phyloP scores from a whole-genome alignment of 2,113 vertebrate genomes.

The Acanthochromis polyacanthus region DNA sequence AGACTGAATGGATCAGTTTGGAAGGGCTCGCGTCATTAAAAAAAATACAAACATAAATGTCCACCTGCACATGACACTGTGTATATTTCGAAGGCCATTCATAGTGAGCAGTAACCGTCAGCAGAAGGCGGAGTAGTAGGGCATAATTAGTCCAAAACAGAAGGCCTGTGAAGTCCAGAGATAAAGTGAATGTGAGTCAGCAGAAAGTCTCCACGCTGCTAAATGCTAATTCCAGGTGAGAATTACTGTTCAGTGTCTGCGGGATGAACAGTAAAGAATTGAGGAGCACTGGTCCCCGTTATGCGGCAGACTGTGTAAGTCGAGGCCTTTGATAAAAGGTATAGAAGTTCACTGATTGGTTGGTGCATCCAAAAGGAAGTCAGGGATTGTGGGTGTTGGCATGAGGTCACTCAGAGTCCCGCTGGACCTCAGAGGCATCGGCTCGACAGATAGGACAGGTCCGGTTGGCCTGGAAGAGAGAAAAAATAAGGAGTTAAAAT shows the following conservation, averaged over 20 bases:
- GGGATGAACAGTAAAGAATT: slow-evolving; percentile 12
- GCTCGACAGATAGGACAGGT: slow-evolving; percentile 98
- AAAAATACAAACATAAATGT: slow-evolving; percentile 33
- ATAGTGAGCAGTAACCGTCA: slow-evolving; percentile 43
- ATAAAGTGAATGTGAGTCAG: slow-evolving; percentile 44
- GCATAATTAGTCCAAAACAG: slow-evolving; percentile 46
- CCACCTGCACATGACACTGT: slow-evolving; percentile 48
- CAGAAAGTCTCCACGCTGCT: slow-evolving; percentile 61
- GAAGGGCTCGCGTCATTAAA: slow-evolving; percentile 28
- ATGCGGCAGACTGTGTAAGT: slow-evolving; percentile 34
- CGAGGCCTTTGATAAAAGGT: neutral
- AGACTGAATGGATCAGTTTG: slow-evolving; percentile 30
- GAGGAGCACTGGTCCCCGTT: slow-evolving; percentile 54
- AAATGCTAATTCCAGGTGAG: slow-evolving; percentile 46
- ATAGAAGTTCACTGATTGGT: slow-evolving; percentile 42
- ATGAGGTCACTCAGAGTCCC: slow-evolving; percentile 95
- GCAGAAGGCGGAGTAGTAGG: slow-evolving; percentile 52
- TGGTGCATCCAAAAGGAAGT: slow-evolving; percentile 41
- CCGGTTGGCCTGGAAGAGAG: slow-evolving; percentile 90
- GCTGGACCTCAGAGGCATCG: slow-evolving; percentile 96
- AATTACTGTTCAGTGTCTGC: slow-evolving; percentile 30
- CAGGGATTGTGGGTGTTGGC: slow-evolving; percentile 64
- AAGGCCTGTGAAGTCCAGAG: slow-evolving; percentile 54
- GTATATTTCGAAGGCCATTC: slow-evolving; percentile 86
- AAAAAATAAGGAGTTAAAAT: neutral